These are phyloP conservation scores for Drosophila teissieri DNA, from an alignment of 1,140 invertebrate species.

Conservation along the genomic window DNA sequence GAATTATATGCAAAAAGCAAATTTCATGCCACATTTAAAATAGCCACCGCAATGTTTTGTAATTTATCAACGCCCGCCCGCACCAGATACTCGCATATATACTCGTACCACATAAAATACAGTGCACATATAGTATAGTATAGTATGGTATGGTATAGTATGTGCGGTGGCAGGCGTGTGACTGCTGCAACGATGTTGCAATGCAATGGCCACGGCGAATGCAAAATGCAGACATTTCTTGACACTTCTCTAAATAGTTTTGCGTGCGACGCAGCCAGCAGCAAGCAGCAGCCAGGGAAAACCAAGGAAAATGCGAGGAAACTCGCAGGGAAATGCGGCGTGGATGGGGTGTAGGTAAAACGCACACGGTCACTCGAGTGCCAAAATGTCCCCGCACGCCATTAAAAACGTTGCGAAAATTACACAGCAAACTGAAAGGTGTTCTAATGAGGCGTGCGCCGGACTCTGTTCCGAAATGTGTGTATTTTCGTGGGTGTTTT, in stretches of 20 bases:
- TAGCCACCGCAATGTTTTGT: slow-evolving; percentile 75
- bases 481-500: slow-evolving; percentile 26
- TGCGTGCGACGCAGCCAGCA: slow-evolving; percentile 60
- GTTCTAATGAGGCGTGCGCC: slow-evolving; percentile 81
- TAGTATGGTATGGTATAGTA: slow-evolving; percentile 2
- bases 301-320: slow-evolving; percentile 24
- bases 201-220: slow-evolving; percentile 58
- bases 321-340: not conserved
- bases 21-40: slow-evolving; percentile 81
- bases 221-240: slow-evolving; percentile 81
- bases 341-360: slow-evolving; percentile 4
- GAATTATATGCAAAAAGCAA: slow-evolving; percentile 72
- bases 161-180: slow-evolving; percentile 59
- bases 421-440: slow-evolving; percentile 81
- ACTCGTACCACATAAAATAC: not conserved
- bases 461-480: slow-evolving; percentile 43
- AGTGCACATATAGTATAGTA: slow-evolving; percentile 2
- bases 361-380: slow-evolving; percentile 79
- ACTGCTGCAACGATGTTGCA: slow-evolving; percentile 63
- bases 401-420: slow-evolving; percentile 83
- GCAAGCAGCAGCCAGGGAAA: slow-evolving; percentile 22
- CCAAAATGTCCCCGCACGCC: slow-evolving; percentile 80
- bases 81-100: slow-evolving; percentile 3
- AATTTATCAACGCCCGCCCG: slow-evolving; percentile 79
- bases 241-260: slow-evolving; percentile 83